A percentile compares a stretch with the other conserved stretches of the same genome.
These are phyloP conservation scores for Peromyscus eremicus DNA, from an alignment of 2,797 vertebrate species.

Conservation along the genomic window DNA sequence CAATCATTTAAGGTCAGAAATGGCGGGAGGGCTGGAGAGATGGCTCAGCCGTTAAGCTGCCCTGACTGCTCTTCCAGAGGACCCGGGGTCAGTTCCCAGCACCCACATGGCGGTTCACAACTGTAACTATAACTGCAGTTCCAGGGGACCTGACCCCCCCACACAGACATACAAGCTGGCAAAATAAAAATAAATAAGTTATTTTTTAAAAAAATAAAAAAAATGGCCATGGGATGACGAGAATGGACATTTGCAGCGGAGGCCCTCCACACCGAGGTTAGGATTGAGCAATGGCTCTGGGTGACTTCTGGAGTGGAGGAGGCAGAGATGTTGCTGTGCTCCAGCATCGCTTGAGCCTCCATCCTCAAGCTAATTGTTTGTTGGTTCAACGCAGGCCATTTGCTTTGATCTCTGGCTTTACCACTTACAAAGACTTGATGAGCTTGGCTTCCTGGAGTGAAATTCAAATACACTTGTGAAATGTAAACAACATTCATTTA, in stretches of 20 bases:
- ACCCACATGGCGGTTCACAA: no score
- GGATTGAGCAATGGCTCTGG: constrained; percentile 37
- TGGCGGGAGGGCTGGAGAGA: neutral
- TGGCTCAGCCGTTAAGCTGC: no score
- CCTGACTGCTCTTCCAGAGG: no score
- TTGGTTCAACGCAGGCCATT: constrained; percentile 73
- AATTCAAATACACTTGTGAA: constrained; percentile 83
- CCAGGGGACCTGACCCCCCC: no score
- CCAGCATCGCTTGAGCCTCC: constrained; percentile 58
- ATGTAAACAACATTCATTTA: constrained; percentile 83
- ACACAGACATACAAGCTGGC: no score
- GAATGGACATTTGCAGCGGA: constrained; percentile 37
- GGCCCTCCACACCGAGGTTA: neutral
- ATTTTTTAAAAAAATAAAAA: no score
- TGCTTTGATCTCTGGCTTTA: constrained; percentile 83
- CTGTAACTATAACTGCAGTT: no score
- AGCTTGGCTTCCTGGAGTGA: constrained; percentile 81
- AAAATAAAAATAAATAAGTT: no score
- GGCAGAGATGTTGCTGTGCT: constrained; percentile 34
- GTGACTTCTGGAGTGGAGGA: constrained; percentile 37
- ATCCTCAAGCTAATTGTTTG: constrained; percentile 76
- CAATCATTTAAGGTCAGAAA: constrained; percentile 42
- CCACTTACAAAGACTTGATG: constrained; percentile 80
- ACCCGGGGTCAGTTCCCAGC: no score
- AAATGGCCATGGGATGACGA: constrained; percentile 12